These are phyloP conservation scores for Sebastes jordani DNA, from an alignment of 2,797 vertebrate genomes.

Conservation along the genomic window DNA sequence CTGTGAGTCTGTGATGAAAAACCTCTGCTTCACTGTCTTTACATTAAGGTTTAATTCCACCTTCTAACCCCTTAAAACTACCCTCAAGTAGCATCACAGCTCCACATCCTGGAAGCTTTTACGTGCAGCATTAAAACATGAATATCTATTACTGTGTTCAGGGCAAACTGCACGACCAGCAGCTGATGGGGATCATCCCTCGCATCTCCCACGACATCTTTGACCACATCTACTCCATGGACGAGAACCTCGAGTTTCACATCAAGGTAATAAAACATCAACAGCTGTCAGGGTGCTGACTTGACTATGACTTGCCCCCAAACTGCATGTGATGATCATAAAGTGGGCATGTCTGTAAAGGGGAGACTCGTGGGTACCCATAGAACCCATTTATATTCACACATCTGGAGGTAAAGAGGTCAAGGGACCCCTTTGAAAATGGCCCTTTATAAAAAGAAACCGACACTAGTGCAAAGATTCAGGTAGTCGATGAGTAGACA, in stretches of 20 bases:
- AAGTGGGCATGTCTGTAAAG: too few relatives aligned
- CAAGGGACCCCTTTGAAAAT: too few relatives aligned
- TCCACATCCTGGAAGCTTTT: not conserved
- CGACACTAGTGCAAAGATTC: not conserved
- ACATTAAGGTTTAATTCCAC: not conserved
- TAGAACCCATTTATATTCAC: too few relatives aligned
- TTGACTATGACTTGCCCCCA: too few relatives aligned
- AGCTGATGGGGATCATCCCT: slow-evolving; percentile 96
- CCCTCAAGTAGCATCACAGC: not conserved
- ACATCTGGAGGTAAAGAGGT: too few relatives aligned
- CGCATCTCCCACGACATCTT: slow-evolving; percentile 94
- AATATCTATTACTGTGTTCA: slow-evolving; percentile 47
- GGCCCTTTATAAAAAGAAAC: not conserved
- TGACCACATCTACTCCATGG: slow-evolving; percentile 97
- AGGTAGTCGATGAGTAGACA: not conserved
- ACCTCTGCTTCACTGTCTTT: not conserved
- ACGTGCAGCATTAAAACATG: not conserved
- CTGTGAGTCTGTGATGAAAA: not conserved
- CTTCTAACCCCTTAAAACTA: not conserved
- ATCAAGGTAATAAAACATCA: slow-evolving; percentile 85
- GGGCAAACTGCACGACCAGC: slow-evolving; percentile 92
- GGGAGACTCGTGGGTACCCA: too few relatives aligned
- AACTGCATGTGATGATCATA: too few relatives aligned
- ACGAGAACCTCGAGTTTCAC: slow-evolving; percentile 96
- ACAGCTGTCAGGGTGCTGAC: too few relatives aligned